phyloP scores from a whole-genome alignment of 2,797 vertebrate species.

The Pagetopsis macropterus region DNA sequence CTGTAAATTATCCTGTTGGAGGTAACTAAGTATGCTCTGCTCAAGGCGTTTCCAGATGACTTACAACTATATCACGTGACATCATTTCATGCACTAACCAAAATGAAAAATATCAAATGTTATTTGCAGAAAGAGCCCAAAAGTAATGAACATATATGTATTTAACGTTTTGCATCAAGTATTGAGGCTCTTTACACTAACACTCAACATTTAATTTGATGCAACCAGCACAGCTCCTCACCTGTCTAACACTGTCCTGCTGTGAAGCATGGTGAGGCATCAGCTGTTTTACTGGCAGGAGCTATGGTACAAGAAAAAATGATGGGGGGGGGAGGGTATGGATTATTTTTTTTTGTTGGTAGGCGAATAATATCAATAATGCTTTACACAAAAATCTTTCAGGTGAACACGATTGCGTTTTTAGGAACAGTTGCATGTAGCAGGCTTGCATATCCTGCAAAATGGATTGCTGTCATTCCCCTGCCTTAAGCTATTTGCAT shows the following conservation, averaged over 20 bases:
- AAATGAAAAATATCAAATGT: background rate
- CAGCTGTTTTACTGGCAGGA: conserved; percentile 26
- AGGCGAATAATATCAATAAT: background rate
- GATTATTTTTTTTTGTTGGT: background rate
- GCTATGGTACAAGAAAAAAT: conserved; percentile 12
- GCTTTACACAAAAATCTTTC: background rate
- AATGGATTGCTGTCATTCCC: conserved; percentile 10
- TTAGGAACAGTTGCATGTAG: background rate
- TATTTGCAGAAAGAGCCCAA: background rate
- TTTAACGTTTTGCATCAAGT: background rate
- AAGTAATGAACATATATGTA: background rate
- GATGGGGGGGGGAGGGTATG: background rate
- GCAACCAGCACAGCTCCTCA: background rate
- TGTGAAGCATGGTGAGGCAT: conserved; percentile 7
- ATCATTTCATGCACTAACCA: background rate
- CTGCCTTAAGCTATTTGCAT: conserved; percentile 30
- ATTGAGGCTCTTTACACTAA: background rate
- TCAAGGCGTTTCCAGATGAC: conserved; percentile 5
- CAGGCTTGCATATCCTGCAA: conserved; percentile 3
- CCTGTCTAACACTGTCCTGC: background rate
- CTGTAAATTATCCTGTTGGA: conserved; percentile 22
- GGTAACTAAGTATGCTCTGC: conserved; percentile 1
- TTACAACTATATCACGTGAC: conserved; percentile 15
- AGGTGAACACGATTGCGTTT: background rate
- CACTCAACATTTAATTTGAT: conserved; percentile 1